These are phyloP conservation scores for Sicus ferrugineus DNA, from an alignment of 2,888 invertebrate species.

Conservation along the genomic window DNA sequence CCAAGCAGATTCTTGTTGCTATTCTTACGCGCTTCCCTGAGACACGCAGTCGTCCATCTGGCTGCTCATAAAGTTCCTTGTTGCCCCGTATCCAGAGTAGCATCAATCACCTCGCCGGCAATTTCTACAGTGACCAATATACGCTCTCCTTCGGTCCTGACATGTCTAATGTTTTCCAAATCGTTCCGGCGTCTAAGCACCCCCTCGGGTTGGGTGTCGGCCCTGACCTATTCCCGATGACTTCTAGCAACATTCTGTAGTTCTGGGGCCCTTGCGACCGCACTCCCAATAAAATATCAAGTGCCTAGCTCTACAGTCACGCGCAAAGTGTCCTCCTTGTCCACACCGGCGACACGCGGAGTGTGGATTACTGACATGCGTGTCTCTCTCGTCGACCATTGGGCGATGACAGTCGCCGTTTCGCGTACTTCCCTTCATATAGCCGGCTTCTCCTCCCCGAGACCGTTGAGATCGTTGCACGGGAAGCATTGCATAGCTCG, in stretches of 20 bases:
- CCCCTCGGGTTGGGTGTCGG: not conserved
- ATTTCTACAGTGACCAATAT: too few species aligned
- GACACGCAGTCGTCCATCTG: not conserved
- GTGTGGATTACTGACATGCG: not conserved
- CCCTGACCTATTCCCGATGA: not conserved
- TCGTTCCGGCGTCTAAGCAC: not conserved
- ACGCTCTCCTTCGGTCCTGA: not conserved
- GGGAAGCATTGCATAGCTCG: too few species aligned
- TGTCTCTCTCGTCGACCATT: not conserved
- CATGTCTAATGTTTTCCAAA: not conserved
- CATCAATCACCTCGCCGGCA: not conserved
- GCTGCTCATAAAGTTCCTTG: not conserved
- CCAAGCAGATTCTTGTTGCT: not conserved
- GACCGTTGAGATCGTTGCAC: too few species aligned
- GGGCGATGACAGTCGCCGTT: not conserved
- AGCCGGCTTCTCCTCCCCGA: too few species aligned
- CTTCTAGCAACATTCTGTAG: not conserved
- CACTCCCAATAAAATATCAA: slow-evolving; percentile 1
- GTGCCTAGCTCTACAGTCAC: not conserved
- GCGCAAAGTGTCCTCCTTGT: not conserved
- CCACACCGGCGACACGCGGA: not conserved
- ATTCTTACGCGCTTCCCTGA: not conserved
- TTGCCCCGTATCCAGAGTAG: not conserved
- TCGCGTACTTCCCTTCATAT: not conserved
- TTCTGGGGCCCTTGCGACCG: not conserved